Base-by-base conservation (phyloP, 2,797 vertebrate genomes). In the Sebastes dallii region DNA sequence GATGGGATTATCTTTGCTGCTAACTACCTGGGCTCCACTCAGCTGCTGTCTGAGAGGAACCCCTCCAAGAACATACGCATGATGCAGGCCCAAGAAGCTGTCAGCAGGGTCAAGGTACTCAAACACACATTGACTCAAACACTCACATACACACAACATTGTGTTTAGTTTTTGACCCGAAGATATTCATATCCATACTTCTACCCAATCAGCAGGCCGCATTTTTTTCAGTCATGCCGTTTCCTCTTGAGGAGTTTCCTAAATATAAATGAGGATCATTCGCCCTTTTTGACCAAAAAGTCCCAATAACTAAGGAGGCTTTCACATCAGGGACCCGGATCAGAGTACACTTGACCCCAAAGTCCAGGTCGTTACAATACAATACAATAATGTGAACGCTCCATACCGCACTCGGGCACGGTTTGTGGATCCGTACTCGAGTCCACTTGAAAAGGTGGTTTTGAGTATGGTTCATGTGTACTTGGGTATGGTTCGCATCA, bases 1-100 rank as follows among this genome's bases (percentile, higher is more conserved):
- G 98, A 99, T 92, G 98, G 98, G 39, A 99, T 99, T 94, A 99
- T 99, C 94, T 99, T 99, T 79, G 99, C 98, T 46, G 99, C 99
- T 92, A 99, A 99, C 94, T 99, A 99, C 94, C 93, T 99, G 95
- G 99, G 99, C 78, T 99, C 98, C 83, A 99, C 99, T 9, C 99
- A 99, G 95, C 96, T 99, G 91, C 96, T 99, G 20, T 99, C 99
- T 0, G 99, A 99, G 92, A 96, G 98, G 72, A 99, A 99, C 91
- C 99, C 98, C 0, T 99, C 99, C 91, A 99, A 99, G 91, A 99
- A 99, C 95, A 98, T 99, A 86, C 93, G 99, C 2, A 99, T 99
- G 99, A 98, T 99, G 98, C 99, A 99, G 90, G 99, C 99, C 0
- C 99, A 99, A 89, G 99, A 99, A 89, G 98, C 99, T 0, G 98